Evolutionary conservation across 37 sponge, comb jelly and placozoan species (phyloP), one percentile per base, ranked within the genome.

Genomic region (Oscarella lobularis): DNA sequence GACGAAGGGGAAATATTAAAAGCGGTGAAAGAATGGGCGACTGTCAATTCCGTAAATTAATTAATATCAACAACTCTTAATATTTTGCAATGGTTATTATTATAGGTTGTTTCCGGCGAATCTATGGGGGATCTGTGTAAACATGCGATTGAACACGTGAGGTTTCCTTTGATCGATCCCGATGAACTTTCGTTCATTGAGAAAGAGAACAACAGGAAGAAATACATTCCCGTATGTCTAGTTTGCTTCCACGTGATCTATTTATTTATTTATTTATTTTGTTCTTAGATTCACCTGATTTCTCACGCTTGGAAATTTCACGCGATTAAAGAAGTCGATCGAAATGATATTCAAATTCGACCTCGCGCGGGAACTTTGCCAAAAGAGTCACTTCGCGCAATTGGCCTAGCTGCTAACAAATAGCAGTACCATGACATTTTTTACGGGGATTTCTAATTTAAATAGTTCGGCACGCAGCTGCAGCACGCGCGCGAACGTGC

Each of bases 221-320:
- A 77, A 35, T 93, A 79, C 82, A 90, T 97, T 29, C 99, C 99
- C 20, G 99, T 97, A 39, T 90, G 97, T 85, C 0, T 72, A 70
- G 20, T 27, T 48, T 48, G 60, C 9, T 9, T 48, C 20, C 20
- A 48, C 20, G 9, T 48, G 60, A 20, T 27, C 9, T 48, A 48
- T 48, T 20, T 48, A 27, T 48, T 48, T 48, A 48, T 48, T 48
- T 48, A 48, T 20, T 48, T 48, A 9, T 9, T 39, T 67, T 74
- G 66, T 82, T 54, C 41, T 67, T 74, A 95, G 95, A 86, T 87
- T 40, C 20, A 66, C 34, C 80, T 90, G 40, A 93, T 96, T 41
- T 81, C 93, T 35, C 73, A 87, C 37, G 94, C 98, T n/a, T 96
- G 98, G 98, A 89, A 85, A 77, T 96, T 86, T 60, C 98, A 96